Percentiles rank a stretch among this genome's conserved stretches.
phyloP scores from a whole-genome alignment of 2,797 vertebrate genomes.

The Cetoscarus ocellatus region DNA sequence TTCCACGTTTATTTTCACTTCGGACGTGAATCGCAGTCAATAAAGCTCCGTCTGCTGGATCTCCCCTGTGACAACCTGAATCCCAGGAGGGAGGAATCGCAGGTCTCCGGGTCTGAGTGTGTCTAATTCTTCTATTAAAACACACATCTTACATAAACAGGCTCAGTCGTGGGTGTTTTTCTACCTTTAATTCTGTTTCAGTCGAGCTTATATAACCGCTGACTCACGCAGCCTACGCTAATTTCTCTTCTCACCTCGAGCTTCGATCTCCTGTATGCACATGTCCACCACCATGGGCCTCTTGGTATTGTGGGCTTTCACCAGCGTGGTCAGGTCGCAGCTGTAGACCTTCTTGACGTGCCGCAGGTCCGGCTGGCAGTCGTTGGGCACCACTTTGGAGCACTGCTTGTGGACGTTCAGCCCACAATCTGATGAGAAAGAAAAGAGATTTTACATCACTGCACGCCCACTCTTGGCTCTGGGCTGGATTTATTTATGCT shows the following conservation, averaged over 20 bases:
- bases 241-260: slow-evolving; percentile 88
- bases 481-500: too few species aligned
- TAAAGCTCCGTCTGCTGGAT: slow-evolving; percentile 38
- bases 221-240: slow-evolving; percentile 7
- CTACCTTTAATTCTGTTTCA: background rate
- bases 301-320: slow-evolving; percentile 96
- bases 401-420: slow-evolving; percentile 99
- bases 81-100: background rate
- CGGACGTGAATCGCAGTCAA: slow-evolving; percentile 27
- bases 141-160: background rate
- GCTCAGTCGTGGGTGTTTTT: slow-evolving; percentile 17
- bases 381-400: slow-evolving; percentile 98
- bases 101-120: background rate
- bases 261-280: slow-evolving; percentile 98
- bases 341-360: slow-evolving; percentile 99
- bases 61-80: slow-evolving; percentile 10
- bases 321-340: slow-evolving; percentile 98
- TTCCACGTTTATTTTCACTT: slow-evolving; percentile 34
- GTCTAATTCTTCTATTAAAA: slow-evolving; percentile 3
- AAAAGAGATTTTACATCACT: background rate
- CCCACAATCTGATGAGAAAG: slow-evolving; percentile 90
- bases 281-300: slow-evolving; percentile 99
- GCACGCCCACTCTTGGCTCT: background rate
- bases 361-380: slow-evolving; percentile 98
- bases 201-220: slow-evolving; percentile 35